Base-by-base conservation (phyloP, 2,113 vertebrate species). In the Plectropomus leopardus region DNA sequence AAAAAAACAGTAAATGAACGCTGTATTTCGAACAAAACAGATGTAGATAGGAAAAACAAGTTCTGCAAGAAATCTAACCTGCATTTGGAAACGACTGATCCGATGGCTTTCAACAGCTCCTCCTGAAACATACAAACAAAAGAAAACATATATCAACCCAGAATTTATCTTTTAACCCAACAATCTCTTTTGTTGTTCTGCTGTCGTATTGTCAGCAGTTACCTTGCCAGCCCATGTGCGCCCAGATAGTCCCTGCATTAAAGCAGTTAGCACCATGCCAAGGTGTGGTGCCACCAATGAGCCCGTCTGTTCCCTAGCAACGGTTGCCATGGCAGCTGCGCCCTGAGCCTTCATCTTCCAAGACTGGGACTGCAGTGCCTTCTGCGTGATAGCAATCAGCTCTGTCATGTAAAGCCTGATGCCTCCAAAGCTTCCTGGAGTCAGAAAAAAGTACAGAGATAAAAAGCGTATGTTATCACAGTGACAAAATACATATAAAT, bases 311-410 rank as follows among this genome's bases (percentile, higher is more conserved):
- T 96, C 94, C 86, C 97, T 98, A 75, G 98, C 98, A 79, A 99
- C 96, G 0, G 97, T 97, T 66, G 98, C 96, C 97, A 99, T 98
- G 86, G 97, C 96, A 85, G 96, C 88, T 9, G 97, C 98, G 73
- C 97, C 98, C 88, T 99, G 98, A n/a, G 98, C 96, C 91, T 99
- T 99, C 97, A 99, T 99, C 91, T 98, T 99, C 98, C 98, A 99
- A 48, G 97, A 99, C 83, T 96, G 97, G 36, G 98, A 99, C 89
- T 98, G 97, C 85, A 99, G 92, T 44, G 98, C 98, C 90, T 96
- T 99, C 91, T 99, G 98, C 1, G 97, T 97, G 78, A 99, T 95
- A 57, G 89, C 80, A 79, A 99, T 98, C 93, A 99, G 94, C 89
- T 99, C 98, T 1, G 96, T 95, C 96, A 99, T 96, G 83, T 99